Evolutionary conservation across 2,888 invertebrate genomes (phyloP).

Genomic region (Tipula confusa): DNA sequence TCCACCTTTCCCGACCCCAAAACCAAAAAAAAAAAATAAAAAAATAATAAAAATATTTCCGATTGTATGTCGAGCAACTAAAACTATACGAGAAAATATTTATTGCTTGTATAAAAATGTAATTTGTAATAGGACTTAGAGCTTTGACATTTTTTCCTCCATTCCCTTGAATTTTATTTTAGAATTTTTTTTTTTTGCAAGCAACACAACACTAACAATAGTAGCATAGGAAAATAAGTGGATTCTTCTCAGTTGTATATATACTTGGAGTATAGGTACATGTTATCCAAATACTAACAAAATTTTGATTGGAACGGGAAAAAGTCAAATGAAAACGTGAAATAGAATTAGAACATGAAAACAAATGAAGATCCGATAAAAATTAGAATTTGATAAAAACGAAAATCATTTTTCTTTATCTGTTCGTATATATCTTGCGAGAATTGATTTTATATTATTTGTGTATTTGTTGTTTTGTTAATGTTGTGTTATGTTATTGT

Average conservation of each 20-base stretch:
- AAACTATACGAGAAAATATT: background rate
- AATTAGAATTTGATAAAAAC: background rate
- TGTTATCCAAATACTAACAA: background rate
- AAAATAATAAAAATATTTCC: background rate
- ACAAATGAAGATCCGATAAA: background rate
- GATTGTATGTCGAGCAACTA: background rate
- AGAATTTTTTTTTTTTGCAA: background rate
- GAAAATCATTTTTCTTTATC: background rate
- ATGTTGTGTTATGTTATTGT: background rate
- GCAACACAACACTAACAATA: background rate
- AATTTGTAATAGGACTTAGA: conserved; percentile 7
- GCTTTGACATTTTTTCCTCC: background rate
- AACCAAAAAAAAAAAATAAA: background rate
- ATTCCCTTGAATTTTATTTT: background rate
- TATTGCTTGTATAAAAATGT: conserved; percentile 25
- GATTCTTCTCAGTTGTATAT: background rate
- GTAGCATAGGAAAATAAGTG: background rate
- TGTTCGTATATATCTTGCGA: background rate
- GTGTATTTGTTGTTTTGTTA: background rate
- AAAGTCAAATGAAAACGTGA: background rate
- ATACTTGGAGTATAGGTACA: background rate
- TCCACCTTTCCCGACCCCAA: background rate
- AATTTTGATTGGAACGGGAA: background rate
- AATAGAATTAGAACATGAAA: background rate
- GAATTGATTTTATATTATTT: conserved; percentile 3